Base-by-base conservation (phyloP, 1,140 invertebrate genomes). In the Camponotus pennsylvanicus region DNA sequence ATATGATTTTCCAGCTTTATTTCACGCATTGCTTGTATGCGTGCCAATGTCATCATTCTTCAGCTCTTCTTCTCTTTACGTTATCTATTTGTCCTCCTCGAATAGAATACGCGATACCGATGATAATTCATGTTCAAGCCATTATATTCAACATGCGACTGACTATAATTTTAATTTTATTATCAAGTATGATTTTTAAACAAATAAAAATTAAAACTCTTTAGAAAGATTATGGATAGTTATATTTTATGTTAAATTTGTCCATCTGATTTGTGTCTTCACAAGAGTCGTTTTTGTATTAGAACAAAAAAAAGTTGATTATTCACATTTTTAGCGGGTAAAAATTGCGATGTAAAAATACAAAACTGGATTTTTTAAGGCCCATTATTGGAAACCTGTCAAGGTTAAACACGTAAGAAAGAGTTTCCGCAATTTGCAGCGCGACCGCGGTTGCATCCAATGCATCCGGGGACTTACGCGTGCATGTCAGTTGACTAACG, bases 381-480 rank as follows among this genome's bases (percentile, higher is more conserved):
- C 2, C 0, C 18, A 15, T 79, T 45, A 40, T n/a, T 67, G 5
- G 2, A 66, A 27, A 11, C 15, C 42, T 52, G 21, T 18, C 32
- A 67, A n/a, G 34, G 13, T 79, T 34, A 67, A 52, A 27, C 45
- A 13, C 13, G 64, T 5, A 66, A 78, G 67, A 66, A 67, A 37
- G 13, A 34, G 13, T 67, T 79, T 79, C 61, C 76, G 45, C 61
- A 79, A 79, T 79, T 79, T 79, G 64, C 42, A 49, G 3, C 61
- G 55, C 34, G 70, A 7, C 34, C 61, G 42, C 76, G 61, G 32
- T 79, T 67, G 63, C 63, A 55, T 67, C 45, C 34, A 32, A 1
- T 67, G 63, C 63, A 55, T 67, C 45, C 34, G 45, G 3, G 37
- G 61, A 67, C 42, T 57, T 61, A 66, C 42, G 61, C 42, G 40